Conservation (phyloP, 2,888 invertebrate species). For the Epirrita christyi region DNA sequence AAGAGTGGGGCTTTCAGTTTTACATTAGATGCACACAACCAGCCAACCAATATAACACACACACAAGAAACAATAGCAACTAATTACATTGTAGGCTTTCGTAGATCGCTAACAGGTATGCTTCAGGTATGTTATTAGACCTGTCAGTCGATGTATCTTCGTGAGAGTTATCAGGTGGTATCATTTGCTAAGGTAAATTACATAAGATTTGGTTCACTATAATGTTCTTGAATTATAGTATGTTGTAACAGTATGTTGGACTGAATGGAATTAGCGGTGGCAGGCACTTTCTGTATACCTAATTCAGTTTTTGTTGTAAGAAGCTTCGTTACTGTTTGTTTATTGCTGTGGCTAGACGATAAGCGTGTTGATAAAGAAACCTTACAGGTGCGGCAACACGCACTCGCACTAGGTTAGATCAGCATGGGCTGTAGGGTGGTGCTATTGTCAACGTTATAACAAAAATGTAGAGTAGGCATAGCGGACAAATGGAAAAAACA, state of each 20-base stretch:
- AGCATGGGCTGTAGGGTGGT: slow-evolving; percentile 35
- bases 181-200: slow-evolving; percentile 10
- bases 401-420: slow-evolving; percentile 40
- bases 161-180: slow-evolving; percentile 13
- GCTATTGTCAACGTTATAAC: slow-evolving; percentile 10
- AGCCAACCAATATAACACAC: background rate
- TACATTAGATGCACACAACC: too few species aligned
- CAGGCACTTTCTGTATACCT: too few species aligned
- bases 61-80: slow-evolving; percentile 17
- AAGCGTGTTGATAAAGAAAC: slow-evolving; percentile 49
- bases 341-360: slow-evolving; percentile 15
- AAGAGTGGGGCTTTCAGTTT: too few species aligned
- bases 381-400: slow-evolving; percentile 52
- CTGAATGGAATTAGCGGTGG: too few species aligned
- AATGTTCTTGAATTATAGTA: background rate
- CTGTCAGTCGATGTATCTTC: slow-evolving; percentile 15
- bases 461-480: too few species aligned
- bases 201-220: slow-evolving; percentile 1
- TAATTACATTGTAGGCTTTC: slow-evolving; percentile 4
- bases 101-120: slow-evolving; percentile 3
- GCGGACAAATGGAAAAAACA: too few species aligned
- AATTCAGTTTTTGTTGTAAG: background rate
- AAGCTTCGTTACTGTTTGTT: background rate
- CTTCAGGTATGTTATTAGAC: slow-evolving; percentile 11
- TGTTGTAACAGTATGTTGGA: too few species aligned